Evolutionary conservation across 2,888 invertebrate genomes (phyloP).

Genomic region (Drosophila greeni): DNA sequence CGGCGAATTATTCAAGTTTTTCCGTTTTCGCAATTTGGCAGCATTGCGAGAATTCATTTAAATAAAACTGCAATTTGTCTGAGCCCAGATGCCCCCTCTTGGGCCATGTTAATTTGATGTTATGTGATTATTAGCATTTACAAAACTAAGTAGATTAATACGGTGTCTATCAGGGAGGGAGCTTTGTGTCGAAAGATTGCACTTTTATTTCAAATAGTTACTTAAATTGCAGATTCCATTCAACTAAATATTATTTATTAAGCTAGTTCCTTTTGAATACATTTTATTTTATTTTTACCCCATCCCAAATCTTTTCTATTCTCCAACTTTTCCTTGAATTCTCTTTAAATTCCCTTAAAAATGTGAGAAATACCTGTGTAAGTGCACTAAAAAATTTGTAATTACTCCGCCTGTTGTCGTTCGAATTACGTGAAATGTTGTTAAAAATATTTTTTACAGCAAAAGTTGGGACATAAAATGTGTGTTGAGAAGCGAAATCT

Average conservation of each 20-base stretch:
- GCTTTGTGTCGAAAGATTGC: no score
- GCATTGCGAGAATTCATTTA: conserved; percentile 58
- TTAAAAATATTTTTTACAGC: conserved; percentile 64
- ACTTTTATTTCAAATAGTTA: no score
- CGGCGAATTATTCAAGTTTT: conserved; percentile 73
- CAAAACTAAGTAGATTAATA: conserved; percentile 44
- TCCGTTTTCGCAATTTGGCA: conserved; percentile 54
- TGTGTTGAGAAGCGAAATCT: conserved; percentile 42
- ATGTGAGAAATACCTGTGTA: conserved; percentile 60
- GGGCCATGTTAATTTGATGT: conserved; percentile 64
- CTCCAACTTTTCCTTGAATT: neutral
- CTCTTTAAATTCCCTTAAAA: conserved; percentile 7
- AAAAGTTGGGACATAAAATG: conserved; percentile 63
- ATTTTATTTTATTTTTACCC: neutral
- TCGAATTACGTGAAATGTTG: conserved; percentile 70
- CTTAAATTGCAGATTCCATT: neutral
- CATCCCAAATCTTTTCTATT: neutral
- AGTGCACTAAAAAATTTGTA: conserved; percentile 63
- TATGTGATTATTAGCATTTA: conserved; percentile 60
- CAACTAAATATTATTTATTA: neutral
- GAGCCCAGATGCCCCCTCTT: conserved; percentile 10
- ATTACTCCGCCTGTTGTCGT: conserved; percentile 53
- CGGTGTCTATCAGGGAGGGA: neutral
- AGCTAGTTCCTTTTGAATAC: neutral
- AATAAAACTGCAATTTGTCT: conserved; percentile 77